Percentiles rank a stretch among this genome's conserved stretches.
Conservation (phyloP, 2,113 vertebrate species). For the Gadus chalcogrammus region DNA sequence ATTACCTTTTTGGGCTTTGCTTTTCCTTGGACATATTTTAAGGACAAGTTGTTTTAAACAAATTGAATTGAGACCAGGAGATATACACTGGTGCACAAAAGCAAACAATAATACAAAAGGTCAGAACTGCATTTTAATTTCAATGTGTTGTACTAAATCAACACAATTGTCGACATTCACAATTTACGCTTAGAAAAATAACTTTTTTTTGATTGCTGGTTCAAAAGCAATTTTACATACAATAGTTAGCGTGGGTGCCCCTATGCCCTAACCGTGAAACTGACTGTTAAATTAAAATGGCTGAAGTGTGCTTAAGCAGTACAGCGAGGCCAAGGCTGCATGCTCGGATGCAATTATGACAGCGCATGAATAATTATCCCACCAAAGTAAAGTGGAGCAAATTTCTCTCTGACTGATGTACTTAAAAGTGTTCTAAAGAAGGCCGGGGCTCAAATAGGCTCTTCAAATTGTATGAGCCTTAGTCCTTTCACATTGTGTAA, state of each 20-base stretch:
- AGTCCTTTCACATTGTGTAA: constrained; percentile 57
- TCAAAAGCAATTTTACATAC: constrained; percentile 4
- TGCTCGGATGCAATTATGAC: constrained; percentile 34
- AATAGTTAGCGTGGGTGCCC: constrained; percentile 16
- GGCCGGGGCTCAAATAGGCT: constrained; percentile 35
- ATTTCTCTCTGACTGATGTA: constrained; percentile 42
- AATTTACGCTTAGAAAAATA: background rate
- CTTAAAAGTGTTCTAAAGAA: constrained; percentile 41
- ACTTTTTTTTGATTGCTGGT: background rate
- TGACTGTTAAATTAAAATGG: constrained; percentile 25
- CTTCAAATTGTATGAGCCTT: constrained; percentile 53
- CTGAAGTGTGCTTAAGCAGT: constrained; percentile 25
- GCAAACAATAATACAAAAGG: too few species aligned
- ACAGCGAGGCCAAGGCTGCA: constrained; percentile 7
- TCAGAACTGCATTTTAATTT: too few species aligned
- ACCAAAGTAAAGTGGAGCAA: constrained; percentile 39
- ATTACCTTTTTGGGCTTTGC: too few species aligned
- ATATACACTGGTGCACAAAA: too few species aligned
- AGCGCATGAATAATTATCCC: constrained; percentile 43
- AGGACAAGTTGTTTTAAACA: too few species aligned
- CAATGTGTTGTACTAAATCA: too few species aligned
- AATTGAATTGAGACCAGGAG: too few species aligned
- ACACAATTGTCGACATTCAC: background rate
- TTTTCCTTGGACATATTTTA: too few species aligned
- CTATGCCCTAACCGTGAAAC: constrained; percentile 1